Conservation (phyloP, 2,888 invertebrate species). For the Loripinus fragilis region DNA sequence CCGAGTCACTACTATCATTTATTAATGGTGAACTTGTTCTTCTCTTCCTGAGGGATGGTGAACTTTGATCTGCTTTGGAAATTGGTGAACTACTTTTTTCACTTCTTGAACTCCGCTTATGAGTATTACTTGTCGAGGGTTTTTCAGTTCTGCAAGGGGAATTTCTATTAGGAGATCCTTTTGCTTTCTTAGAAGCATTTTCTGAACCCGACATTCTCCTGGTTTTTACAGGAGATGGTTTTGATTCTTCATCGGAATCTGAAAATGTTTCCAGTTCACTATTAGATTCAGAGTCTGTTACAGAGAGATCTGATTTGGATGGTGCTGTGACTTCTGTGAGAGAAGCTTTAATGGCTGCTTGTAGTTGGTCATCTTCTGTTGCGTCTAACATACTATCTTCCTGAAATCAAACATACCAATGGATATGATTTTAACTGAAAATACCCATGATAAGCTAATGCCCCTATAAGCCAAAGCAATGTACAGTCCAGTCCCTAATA, state of each 20-base stretch:
- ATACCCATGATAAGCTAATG: no score
- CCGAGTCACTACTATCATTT: slow-evolving; percentile 13
- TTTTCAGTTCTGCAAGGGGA: slow-evolving; percentile 24
- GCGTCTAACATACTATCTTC: slow-evolving; percentile 82
- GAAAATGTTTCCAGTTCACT: slow-evolving; percentile 83
- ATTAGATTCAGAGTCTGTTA: slow-evolving; percentile 61
- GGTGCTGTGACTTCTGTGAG: slow-evolving; percentile 65
- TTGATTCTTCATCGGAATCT: slow-evolving; percentile 77
- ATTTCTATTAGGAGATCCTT: slow-evolving; percentile 25
- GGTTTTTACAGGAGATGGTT: slow-evolving; percentile 50
- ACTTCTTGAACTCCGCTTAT: neutral
- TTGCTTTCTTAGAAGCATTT: slow-evolving; percentile 10
- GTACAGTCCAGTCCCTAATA: no score
- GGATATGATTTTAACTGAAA: no score
- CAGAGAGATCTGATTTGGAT: slow-evolving; percentile 18
- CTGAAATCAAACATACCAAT: no score
- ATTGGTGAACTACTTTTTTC: neutral
- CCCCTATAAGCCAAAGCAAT: no score
- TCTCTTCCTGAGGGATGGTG: slow-evolving; percentile 20
- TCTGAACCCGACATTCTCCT: slow-evolving; percentile 41
- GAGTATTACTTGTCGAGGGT: neutral
- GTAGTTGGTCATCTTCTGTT: slow-evolving; percentile 84
- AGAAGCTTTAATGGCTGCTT: slow-evolving; percentile 84
- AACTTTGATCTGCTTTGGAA: neutral
- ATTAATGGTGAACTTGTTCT: slow-evolving; percentile 1